These are phyloP conservation scores for zebrafish (Danio rerio) DNA, from an alignment of 2,113 vertebrate genomes.

Conservation along the genomic window GRCz12tu NC_133186.1:46876501-46877000, in stretches of 20 bases:
- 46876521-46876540: neutral
- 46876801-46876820: neutral
- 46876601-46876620: neutral
- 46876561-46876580: neutral
- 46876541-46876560: neutral
- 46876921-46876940: neutral
- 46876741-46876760: constrained; percentile 5
- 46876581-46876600: neutral
- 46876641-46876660: neutral
- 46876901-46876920: neutral
- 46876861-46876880: neutral
- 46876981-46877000: neutral
- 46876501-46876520: neutral
- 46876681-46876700: neutral
- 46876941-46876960: neutral
- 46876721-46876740: neutral
- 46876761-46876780: neutral
- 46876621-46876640: neutral
- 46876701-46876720: neutral
- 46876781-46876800: neutral
- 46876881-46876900: neutral
- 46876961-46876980: constrained; percentile 6
- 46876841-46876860: neutral
- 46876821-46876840: neutral
- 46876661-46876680: neutral